Evolutionary conservation across 2,888 invertebrate species (phyloP), one percentile per base, ranked within the genome.

Genomic region (Chaitophorus viminalis): DNA sequence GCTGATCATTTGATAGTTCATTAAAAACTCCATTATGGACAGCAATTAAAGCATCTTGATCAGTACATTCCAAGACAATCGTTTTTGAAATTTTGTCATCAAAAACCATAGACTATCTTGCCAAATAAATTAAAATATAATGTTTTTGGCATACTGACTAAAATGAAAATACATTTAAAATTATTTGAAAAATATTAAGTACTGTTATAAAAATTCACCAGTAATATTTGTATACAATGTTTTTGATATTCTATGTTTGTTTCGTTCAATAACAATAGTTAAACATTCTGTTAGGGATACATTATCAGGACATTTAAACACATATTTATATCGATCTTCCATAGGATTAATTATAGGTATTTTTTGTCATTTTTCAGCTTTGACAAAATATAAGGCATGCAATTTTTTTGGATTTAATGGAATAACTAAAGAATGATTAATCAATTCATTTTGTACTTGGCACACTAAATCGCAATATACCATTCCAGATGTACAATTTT

Each of bases 351-450:
- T 60, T 6, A 46, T 8, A 17, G 74, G 33, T 60, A 87, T 81
- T 17, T 74, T 87, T 65, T 60, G 60, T 60, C 25, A 60, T 33
- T 81, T 87, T 75, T 87, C 87, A 46, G 39, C 87, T 65, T 81
- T 87, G 25, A 87, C 65, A 75, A 87, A 87, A 81, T 87, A 87
- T n/a, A 87, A 87, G 0, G 87, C 36, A 75, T 87, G 81, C 46
- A 87, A 65, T 81, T 81, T 79, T 31, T 75, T n/a, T 25, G 87
- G 87, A 75, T 39, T 29, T 5, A 87, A 81, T 31, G 79, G 79
- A 81, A 87, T 81, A 87, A 81, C 31, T 5, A 87, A 81, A 65
- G 31, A 81, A 25, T 21, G 74, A 60, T 81, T 81, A 9, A 74
- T 60, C 21, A 75, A 81, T 39, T 74, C 72, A 74, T 87, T 87